Base-by-base conservation (phyloP, 53 echinoderm and acorn worm species). In the Patiria pectinifera region DNA sequence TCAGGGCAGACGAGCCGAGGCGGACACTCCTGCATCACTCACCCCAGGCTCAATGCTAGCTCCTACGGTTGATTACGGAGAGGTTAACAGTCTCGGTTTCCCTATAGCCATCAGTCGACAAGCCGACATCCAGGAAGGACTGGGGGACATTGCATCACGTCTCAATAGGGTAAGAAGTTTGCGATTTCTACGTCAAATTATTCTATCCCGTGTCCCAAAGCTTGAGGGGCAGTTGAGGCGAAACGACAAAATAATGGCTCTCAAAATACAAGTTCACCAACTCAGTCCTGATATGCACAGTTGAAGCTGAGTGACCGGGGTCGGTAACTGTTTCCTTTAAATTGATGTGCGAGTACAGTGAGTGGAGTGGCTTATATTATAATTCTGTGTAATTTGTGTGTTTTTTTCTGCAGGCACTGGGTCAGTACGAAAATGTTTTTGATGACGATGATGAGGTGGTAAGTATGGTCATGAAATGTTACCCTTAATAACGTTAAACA, bases 111-210 rank as follows among this genome's bases (percentile, higher is more conserved):
- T 82, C 79, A 83, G 84, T 14, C 62, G 69, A 45, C 77, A 86
- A 48, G 62, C 72, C 0, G 91, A 91, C 22, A 86, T 93, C 48
- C 87, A 89, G 16, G 93, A 93, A 60, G 93, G 91, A 74, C 47
- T 95, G 14, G 93, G 80, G 19, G 88, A 87, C 44, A 95, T 95
- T 16, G 91, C 95, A 23, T 87, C 93, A 45, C 87, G 95, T 62
- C 85, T 95, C 0, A 91, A 95, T 24, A 87, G 91, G 89, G 95
- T 93, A 63, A 83, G 74, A 18, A 53, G 35, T 35, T 35, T 35
- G 35, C 35, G 35, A 35, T 35, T 53, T 53, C 6, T 5, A 53
- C 53, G 53, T 53, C 53, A 35, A 0, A 35, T 8, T 53, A 53
- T 53, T 53, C 8, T 53, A 8, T 53, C 53, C 2, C 53, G 8